Evolutionary conservation across 1,140 invertebrate genomes (phyloP).

Genomic region (Trissolcus basalis): DNA sequence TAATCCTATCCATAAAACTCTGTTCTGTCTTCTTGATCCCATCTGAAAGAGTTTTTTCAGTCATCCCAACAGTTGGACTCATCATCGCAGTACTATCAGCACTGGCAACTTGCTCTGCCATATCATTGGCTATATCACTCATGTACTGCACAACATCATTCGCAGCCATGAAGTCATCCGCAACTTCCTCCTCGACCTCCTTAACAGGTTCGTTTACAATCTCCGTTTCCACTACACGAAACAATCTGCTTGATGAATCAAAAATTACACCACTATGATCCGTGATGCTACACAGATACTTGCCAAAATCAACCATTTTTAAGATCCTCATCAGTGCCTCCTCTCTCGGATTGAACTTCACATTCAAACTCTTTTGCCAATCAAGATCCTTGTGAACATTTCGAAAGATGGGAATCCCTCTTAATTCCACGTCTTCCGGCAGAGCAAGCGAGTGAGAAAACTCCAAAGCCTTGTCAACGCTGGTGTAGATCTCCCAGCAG

Average conservation of each 20-base stretch:
- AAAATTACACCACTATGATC: slow-evolving; percentile 78
- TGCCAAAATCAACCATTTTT: slow-evolving; percentile 85
- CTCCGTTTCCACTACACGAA: slow-evolving; percentile 64
- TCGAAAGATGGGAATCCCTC: slow-evolving; percentile 81
- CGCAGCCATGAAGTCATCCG: slow-evolving; percentile 20
- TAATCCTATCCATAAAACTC: background rate
- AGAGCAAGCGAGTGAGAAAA: slow-evolving; percentile 77
- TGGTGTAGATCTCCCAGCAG: slow-evolving; percentile 62
- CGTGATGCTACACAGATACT: slow-evolving; percentile 80
- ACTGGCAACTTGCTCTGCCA: slow-evolving; percentile 35
- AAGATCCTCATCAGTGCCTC: slow-evolving; percentile 82
- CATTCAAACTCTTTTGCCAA: slow-evolving; percentile 80
- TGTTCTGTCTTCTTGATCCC: slow-evolving; percentile 11
- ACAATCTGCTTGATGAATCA: slow-evolving; percentile 76
- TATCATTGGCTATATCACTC: slow-evolving; percentile 40
- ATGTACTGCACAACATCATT: slow-evolving; percentile 36
- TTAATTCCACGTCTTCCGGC: slow-evolving; percentile 83
- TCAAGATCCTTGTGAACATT: slow-evolving; percentile 81
- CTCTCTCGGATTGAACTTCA: slow-evolving; percentile 79
- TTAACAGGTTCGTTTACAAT: slow-evolving; percentile 15
- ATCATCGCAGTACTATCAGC: slow-evolving; percentile 2
- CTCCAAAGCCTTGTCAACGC: slow-evolving; percentile 71
- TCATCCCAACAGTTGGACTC: background rate
- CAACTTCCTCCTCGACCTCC: slow-evolving; percentile 15
- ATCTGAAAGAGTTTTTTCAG: background rate